Conservation (phyloP, 2,113 vertebrate genomes). For the Hydrolagus affinis region DNA sequence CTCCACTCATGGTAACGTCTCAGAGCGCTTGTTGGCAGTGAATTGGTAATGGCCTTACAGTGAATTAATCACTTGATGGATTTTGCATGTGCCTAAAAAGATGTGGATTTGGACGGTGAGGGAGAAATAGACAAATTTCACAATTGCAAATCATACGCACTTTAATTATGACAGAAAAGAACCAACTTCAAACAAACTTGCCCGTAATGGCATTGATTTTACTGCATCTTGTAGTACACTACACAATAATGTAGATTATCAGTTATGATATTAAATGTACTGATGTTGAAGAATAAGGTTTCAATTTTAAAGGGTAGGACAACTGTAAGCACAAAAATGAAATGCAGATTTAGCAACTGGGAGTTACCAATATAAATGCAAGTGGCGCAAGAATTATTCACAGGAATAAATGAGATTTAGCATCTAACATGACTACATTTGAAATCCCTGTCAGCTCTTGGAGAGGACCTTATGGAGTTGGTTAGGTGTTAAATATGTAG, state of each 20-base stretch:
- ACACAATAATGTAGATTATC: constrained; percentile 8
- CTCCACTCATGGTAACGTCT: too few relatives aligned
- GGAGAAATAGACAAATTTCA: not conserved
- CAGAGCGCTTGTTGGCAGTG: too few relatives aligned
- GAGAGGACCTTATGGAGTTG: too few relatives aligned
- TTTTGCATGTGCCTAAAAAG: too few relatives aligned
- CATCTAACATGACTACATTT: not conserved
- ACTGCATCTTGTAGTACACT: not conserved
- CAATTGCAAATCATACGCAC: not conserved
- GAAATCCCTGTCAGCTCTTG: not conserved
- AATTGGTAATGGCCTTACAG: too few relatives aligned
- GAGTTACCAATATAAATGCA: not conserved
- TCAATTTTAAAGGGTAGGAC: not conserved
- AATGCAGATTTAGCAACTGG: not conserved
- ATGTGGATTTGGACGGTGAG: not conserved
- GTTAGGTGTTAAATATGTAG: too few relatives aligned
- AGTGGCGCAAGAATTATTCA: constrained; percentile 6
- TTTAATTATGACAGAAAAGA: not conserved
- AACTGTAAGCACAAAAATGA: not conserved
- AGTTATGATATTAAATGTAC: not conserved
- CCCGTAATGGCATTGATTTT: not conserved
- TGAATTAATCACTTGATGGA: too few relatives aligned
- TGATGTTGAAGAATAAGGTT: not conserved
- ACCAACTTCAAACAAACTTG: not conserved
- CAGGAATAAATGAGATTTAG: not conserved